phyloP scores from a whole-genome alignment of 2,113 vertebrate genomes.

The Nyctereutes procyonoides region DNA sequence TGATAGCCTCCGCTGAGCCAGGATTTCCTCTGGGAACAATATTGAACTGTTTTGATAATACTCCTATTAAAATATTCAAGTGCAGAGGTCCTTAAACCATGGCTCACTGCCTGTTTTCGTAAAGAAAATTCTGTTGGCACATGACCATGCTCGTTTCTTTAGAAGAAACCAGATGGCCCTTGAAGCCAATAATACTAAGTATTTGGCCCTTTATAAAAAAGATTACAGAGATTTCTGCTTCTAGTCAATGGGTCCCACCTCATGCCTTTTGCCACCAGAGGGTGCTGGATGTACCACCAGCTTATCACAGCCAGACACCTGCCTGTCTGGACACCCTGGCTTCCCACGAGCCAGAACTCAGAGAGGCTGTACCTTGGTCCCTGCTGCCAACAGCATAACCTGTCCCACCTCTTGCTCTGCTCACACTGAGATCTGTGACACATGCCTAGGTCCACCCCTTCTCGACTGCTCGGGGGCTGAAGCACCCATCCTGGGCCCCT shows the following conservation, averaged over 20 bases:
- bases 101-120: neutral
- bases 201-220: neutral
- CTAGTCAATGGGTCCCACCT: too few relatives aligned
- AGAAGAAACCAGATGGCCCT: neutral
- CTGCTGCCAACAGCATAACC: neutral
- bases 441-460: neutral
- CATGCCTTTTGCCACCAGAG: neutral
- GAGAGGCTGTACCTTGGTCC: neutral
- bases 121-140: neutral
- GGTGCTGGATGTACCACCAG: fast-evolving
- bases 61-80: neutral
- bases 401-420: neutral
- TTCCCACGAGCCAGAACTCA: neutral
- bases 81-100: neutral
- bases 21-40: neutral
- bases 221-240: neutral
- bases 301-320: neutral
- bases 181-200: neutral
- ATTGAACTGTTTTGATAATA: neutral
- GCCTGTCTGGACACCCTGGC: fast-evolving
- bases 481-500: too few relatives aligned
- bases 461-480: neutral
- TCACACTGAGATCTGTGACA: neutral
- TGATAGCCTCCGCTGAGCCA: neutral
- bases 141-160: neutral